Base-by-base conservation (phyloP, 2,797 vertebrate species). In the Nannoperca australis region DNA sequence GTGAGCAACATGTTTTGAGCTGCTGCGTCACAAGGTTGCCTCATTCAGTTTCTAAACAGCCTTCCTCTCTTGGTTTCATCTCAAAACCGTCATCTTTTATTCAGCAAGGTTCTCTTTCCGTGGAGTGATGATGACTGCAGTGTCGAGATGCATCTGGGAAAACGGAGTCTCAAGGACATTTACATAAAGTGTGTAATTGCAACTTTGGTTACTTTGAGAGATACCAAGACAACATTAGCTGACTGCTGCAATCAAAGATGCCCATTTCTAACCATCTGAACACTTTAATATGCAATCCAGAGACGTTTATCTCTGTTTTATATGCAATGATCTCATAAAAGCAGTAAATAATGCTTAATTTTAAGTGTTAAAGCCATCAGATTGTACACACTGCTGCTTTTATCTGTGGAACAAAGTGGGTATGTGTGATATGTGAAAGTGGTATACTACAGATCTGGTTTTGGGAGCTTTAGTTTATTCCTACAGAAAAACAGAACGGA, bases 31-130 rank as follows among this genome's bases (percentile, higher is more conserved):
- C 68, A 50, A 55, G 17, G 42, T 60, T 55, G 47, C 49, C 17
- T 69, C 45, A 72, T 56, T 68, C 38, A 9, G 17, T 40, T 81
- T 65, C 32, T 22, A 30, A 75, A 71, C 49, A 63, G 58, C 40
- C 55, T 68, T 76, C n/a, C 58, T 65, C 58, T 65, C 44, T 54
- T 3, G 27, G 47, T 66, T 58, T 18, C 30, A 27, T 62, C 53
- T 63, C 8, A 61, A 51, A 44, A 40, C 2, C 0, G 22, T 27
- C 76, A 79, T 78, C 70, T 78, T 85, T 87, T 70, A 69, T 76
- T 78, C 73, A 78, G 36, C 10, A 2, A 42, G 32, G 56, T 70
- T 63, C 2, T 0, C 63, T 59, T 66, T 73, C 47, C 0, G 0
- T 24, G 18, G 27, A 56, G 17, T 22, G 34, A 60, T 32, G 40